A percentile compares a stretch with the other conserved stretches of the same genome.
phyloP scores from a whole-genome alignment of 2,888 invertebrate species.

The Eilema caniola region DNA sequence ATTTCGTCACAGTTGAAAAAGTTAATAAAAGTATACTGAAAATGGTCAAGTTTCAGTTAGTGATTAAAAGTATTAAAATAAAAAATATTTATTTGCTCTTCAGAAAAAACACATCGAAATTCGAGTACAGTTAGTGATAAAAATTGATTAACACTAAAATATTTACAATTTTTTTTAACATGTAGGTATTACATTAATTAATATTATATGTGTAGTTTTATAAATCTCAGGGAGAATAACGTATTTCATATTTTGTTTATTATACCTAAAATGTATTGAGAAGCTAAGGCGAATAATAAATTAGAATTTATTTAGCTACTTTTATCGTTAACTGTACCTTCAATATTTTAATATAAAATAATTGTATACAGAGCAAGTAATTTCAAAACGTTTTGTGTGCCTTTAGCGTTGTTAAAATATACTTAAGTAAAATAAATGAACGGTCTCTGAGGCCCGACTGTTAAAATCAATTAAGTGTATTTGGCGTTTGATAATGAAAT shows the following conservation, averaged over 20 bases:
- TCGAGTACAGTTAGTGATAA: too few species aligned
- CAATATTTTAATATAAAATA: slow-evolving; percentile 25
- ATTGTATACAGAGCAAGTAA: slow-evolving; percentile 32
- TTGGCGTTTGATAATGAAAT: slow-evolving; percentile 52
- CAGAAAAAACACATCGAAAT: too few species aligned
- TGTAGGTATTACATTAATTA: too few species aligned
- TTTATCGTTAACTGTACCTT: not conserved
- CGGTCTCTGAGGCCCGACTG: slow-evolving; percentile 44
- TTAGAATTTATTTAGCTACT: not conserved
- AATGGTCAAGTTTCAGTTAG: too few species aligned
- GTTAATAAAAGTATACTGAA: too few species aligned
- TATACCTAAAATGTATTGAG: not conserved
- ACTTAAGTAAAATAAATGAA: slow-evolving; percentile 66
- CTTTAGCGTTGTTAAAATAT: slow-evolving; percentile 45
- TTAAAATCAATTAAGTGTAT: slow-evolving; percentile 61
- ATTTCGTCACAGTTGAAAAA: too few species aligned
- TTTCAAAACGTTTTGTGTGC: slow-evolving; percentile 48
- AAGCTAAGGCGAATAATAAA: not conserved
- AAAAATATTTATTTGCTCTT: too few species aligned
- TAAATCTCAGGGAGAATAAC: not conserved
- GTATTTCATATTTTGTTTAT: not conserved
- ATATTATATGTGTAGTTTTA: too few species aligned
- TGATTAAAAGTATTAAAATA: too few species aligned
- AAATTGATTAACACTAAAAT: too few species aligned
- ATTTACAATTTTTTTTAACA: too few species aligned